Evolutionary conservation across 2,113 vertebrate species (phyloP).

Genomic region (Pantherophis guttatus): DNA sequence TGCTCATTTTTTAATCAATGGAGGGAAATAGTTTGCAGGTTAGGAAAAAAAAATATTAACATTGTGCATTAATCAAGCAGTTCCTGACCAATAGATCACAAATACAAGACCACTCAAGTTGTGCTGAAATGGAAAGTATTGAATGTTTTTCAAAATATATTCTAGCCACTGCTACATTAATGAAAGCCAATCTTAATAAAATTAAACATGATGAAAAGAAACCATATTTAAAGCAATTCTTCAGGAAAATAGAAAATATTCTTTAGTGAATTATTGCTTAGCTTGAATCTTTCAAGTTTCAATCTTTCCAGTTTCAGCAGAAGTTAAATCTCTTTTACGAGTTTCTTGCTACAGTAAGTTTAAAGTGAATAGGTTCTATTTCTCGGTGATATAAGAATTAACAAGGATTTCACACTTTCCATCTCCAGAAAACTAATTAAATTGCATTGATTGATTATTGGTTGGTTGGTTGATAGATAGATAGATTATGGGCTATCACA

Average conservation of each 20-base stretch:
- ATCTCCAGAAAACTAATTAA: neutral
- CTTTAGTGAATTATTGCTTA: conserved; percentile 47
- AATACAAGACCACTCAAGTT: conserved; percentile 35
- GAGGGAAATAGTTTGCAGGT: conserved; percentile 56
- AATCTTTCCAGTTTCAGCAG: conserved; percentile 44
- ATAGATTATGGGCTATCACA: neutral
- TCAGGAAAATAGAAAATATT: conserved; percentile 46
- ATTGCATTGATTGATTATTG: neutral
- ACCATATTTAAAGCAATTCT: conserved; percentile 53
- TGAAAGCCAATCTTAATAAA: conserved; percentile 55
- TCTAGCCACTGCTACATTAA: conserved; percentile 53
- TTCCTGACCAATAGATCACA: conserved; percentile 60
- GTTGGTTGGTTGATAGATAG: neutral
- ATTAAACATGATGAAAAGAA: conserved; percentile 60
- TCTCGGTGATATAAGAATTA: conserved; percentile 31
- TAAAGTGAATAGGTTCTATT: conserved; percentile 38
- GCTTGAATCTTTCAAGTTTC: conserved; percentile 41
- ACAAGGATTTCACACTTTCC: neutral
- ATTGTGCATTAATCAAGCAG: conserved; percentile 59
- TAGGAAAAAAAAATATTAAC: conserved; percentile 52
- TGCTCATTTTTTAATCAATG: conserved; percentile 64
- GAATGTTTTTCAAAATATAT: conserved; percentile 60
- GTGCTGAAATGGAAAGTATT: conserved; percentile 46
- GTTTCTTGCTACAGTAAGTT: conserved; percentile 37
- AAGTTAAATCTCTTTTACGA: conserved; percentile 52